Evolutionary conservation across 2,797 vertebrate genomes (phyloP).

Genomic region (Ptychobarbus kaznakovi): DNA sequence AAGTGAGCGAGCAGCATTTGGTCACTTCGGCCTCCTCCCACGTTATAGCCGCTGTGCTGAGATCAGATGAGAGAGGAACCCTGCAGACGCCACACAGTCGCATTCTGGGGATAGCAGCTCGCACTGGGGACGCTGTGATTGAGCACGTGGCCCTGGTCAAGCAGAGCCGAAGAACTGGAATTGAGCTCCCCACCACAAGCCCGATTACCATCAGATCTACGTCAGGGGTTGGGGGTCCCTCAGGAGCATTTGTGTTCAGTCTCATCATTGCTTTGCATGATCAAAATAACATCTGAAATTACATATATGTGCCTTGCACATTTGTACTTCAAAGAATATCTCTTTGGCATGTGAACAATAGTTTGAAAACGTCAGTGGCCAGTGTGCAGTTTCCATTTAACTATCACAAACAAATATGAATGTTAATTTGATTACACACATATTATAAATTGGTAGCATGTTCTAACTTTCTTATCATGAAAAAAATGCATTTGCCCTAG

Average conservation of each 20-base stretch:
- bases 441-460: background rate
- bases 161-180: slow-evolving; percentile 75
- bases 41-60: slow-evolving; percentile 55
- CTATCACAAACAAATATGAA: background rate
- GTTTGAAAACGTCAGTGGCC: background rate
- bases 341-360: slow-evolving; percentile 72
- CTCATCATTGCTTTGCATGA: slow-evolving; percentile 44
- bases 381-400: background rate
- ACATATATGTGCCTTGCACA: slow-evolving; percentile 55
- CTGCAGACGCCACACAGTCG: slow-evolving; percentile 84
- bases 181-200: slow-evolving; percentile 78
- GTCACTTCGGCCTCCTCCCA: slow-evolving; percentile 63
- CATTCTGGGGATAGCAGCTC: slow-evolving; percentile 83
- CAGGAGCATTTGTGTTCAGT: slow-evolving; percentile 76
- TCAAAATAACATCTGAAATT: slow-evolving; percentile 37
- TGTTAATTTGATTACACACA: background rate
- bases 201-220: slow-evolving; percentile 71
- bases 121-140: slow-evolving; percentile 75
- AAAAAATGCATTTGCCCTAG: background rate
- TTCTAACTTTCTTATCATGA: background rate
- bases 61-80: slow-evolving; percentile 76
- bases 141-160: slow-evolving; percentile 78
- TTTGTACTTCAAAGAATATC: slow-evolving; percentile 76
- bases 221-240: slow-evolving; percentile 64
- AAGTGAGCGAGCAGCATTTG: slow-evolving; percentile 74